Evolutionary conservation across 2,113 vertebrate genomes (phyloP), one percentile per base, ranked within the genome.

Genomic region (Numida meleagris): DNA sequence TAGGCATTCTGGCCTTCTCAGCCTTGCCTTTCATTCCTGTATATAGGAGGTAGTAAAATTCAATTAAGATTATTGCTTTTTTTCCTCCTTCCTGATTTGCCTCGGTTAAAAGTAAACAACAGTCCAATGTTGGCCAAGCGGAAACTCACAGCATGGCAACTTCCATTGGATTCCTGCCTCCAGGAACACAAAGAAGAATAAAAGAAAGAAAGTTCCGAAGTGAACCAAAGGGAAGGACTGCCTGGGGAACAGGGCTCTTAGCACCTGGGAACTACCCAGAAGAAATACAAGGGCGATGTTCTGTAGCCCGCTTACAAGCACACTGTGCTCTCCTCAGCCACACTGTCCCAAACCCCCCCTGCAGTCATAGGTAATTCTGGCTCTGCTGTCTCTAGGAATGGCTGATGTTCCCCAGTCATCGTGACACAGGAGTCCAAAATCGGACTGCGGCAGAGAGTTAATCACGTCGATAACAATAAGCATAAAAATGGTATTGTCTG

Each of bases 291-390:
- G 9, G 33, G 71, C 10, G 14, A 5, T 45, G 50, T 16, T 51
- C 29, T 68, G 53, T 57, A 84, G 24, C 17, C 34, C 57, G 23
- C 36, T 7, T 14, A 17, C 11, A 53, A 42, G 25, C 29, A 23
- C 21, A 8, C 6, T 51, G 34, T 58, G 34, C 24, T 42, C 46
- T 67, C 40, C 62, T 61, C 45, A 61, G 15, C 29, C 50, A 29
- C 33, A 20, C 0, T 0, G 25, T 27, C 25, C 33, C 27, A 48
- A 16, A 34, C 42, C 19, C 55, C n/a, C 8, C 53, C 48, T 58
- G 59, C 68, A 68, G 31, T 40, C n/a, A 62, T 0, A 46, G 15
- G 57, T 43, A 48, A 13, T 27, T 76, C 33, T 63, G 31, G 11
- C 53, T 7, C 11, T 72, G 70, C 45, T 45, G 40, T 12, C 25